Evolutionary conservation across 2,113 vertebrate genomes (phyloP).

Genomic region (Sylvilagus bachmani): DNA sequence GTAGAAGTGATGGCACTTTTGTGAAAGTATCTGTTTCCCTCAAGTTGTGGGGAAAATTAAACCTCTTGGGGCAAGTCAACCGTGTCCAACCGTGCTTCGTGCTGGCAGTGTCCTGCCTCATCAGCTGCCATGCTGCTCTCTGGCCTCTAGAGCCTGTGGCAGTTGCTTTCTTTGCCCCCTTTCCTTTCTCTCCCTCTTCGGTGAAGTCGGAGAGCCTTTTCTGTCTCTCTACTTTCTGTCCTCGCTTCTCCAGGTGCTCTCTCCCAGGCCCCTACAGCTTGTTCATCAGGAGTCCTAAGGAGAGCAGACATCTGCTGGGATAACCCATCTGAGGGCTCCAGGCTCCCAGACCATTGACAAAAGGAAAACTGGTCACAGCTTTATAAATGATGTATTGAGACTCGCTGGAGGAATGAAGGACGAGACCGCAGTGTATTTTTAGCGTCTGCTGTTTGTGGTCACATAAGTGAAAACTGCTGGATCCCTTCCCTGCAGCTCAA

Average conservation of each 20-base stretch:
- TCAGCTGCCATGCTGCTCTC: not conserved
- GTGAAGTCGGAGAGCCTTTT: accelerated
- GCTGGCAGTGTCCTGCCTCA: accelerated
- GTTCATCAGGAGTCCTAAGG: no score
- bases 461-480: conserved; percentile 78
- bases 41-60: not conserved
- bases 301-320: not conserved
- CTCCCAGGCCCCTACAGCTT: not conserved
- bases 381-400: conserved; percentile 34
- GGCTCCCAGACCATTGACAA: not conserved
- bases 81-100: accelerated
- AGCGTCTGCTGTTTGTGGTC: conserved; percentile 74
- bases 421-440: conserved; percentile 76
- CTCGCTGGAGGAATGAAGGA: conserved; percentile 10
- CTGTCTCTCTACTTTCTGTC: no score
- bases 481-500: conserved; percentile 69
- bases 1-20: not conserved
- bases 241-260: not conserved
- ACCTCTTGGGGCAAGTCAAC: not conserved
- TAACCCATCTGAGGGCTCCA: not conserved
- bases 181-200: not conserved
- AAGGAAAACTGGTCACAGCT: conserved; percentile 7
- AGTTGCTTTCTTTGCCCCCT: not conserved
- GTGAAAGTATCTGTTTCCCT: not conserved
- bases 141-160: not conserved